Evolutionary conservation across 2,888 invertebrate species (phyloP).

Genomic region (Leucania comma): DNA sequence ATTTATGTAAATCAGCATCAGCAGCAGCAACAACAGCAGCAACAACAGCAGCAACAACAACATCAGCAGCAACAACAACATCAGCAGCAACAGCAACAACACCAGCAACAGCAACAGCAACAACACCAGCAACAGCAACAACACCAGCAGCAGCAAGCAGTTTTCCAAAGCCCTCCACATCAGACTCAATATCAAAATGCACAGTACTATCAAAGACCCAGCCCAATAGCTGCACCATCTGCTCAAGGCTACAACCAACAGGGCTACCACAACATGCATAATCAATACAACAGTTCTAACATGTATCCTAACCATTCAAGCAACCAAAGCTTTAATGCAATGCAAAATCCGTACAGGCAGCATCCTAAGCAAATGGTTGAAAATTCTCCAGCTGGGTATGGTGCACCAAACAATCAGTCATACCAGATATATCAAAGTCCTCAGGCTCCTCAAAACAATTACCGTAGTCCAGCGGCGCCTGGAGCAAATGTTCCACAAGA

Average conservation of each 20-base stretch:
- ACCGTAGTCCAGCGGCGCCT: constrained; percentile 72
- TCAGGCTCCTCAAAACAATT: constrained; percentile 78
- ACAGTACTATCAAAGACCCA: constrained; percentile 84
- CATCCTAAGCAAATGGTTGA: constrained; percentile 79
- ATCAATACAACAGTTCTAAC: constrained; percentile 80
- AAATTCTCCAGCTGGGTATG: constrained; percentile 74
- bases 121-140: constrained; percentile 59
- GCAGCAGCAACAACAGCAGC: constrained; percentile 72
- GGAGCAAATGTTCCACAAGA: constrained; percentile 71
- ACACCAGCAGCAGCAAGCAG: constrained; percentile 72
- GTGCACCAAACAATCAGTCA: constrained; percentile 73
- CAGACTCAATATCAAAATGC: constrained; percentile 84
- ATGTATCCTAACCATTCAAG: constrained; percentile 77
- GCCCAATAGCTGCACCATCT: constrained; percentile 73
- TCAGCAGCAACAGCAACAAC: constrained; percentile 73
- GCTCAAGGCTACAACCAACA: constrained; percentile 81
- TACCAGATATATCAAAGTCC: constrained; percentile 88
- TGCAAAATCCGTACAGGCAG: constrained; percentile 83
- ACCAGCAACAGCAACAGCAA: constrained; percentile 67
- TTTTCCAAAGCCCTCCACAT: constrained; percentile 86
- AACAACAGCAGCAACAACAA: constrained; percentile 68
- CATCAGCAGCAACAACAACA: constrained; percentile 56
- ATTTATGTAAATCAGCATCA: constrained; percentile 79
- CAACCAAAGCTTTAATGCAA: constrained; percentile 79
- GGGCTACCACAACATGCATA: constrained; percentile 79